phyloP scores from a whole-genome alignment of 2,113 vertebrate genomes.

The Nansenia antarctica region DNA sequence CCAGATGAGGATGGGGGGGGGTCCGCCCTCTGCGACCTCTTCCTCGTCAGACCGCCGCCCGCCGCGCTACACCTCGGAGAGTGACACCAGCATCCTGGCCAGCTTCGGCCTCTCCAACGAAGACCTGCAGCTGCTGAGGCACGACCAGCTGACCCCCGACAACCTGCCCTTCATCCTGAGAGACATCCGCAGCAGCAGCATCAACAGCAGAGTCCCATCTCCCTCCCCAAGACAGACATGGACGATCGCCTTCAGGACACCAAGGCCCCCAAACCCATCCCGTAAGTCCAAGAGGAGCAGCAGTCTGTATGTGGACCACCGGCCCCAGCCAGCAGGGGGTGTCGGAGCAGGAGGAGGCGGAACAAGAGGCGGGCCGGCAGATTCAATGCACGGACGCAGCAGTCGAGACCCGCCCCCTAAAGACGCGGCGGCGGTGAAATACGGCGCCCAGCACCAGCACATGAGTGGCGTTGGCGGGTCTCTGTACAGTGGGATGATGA shows the following conservation, averaged over 20 bases:
- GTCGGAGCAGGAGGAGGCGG: slow-evolving; percentile 52
- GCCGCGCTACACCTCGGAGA: slow-evolving; percentile 84
- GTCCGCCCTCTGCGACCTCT: not conserved
- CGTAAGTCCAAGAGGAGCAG: slow-evolving; percentile 63
- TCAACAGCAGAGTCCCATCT: too few species aligned
- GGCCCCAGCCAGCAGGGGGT: slow-evolving; percentile 6
- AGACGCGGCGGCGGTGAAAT: slow-evolving; percentile 56
- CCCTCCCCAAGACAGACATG: too few species aligned
- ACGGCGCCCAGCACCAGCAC: not conserved
- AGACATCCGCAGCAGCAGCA: slow-evolving; percentile 88
- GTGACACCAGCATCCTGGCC: slow-evolving; percentile 87
- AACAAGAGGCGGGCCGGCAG: too few species aligned
- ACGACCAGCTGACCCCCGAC: slow-evolving; percentile 89
- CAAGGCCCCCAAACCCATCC: too few species aligned
- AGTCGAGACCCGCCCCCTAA: slow-evolving; percentile 61
- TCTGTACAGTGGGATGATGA: not conserved
- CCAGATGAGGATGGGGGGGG: slow-evolving; percentile 50
- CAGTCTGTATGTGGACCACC: slow-evolving; percentile 14
- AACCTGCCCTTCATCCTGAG: slow-evolving; percentile 91
- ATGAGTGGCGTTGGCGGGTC: not conserved
- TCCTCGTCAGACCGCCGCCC: slow-evolving; percentile 32
- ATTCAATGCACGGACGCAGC: too few species aligned
- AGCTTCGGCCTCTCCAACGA: slow-evolving; percentile 92
- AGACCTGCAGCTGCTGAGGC: slow-evolving; percentile 89
- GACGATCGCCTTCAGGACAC: too few species aligned